Base-by-base conservation (phyloP, 2,797 vertebrate species). In the Distichodus sexfasciatus region DNA sequence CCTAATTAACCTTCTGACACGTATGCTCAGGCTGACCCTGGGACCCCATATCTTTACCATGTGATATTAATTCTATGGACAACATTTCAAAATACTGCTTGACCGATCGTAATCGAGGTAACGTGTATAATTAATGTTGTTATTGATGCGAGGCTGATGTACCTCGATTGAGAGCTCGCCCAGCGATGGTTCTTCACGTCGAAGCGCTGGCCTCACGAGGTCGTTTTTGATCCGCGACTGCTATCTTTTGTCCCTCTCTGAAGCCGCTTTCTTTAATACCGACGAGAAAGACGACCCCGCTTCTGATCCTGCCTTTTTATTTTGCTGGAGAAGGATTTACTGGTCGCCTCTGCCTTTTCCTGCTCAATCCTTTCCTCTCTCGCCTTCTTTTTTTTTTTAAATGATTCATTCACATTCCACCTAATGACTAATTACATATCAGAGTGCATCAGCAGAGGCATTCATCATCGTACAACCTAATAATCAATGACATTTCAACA, bases 401-500 rank as follows among this genome's bases (percentile, higher is more conserved):
- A 97, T 98, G 95, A 97, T 97, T 95, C 95, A 95, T 96, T 98
- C 93, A n/a, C n/a, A 97, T 96, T 95, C 92, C 90, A 94, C 91
- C 92, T 96, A 97, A 98, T 96, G 94, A 97, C 96, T 97, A 97
- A 98, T 98, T 97, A 95, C 93, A 94, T 94, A 97, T 97, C 95
- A 94, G 91, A 92, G 93, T 91, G 90, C 94, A 95, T 94, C 93
- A 97, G 95, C 92, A 92, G 90, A 90, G 90, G 91, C 93, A 98
- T 98, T 97, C 94, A 97, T 98, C 95, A 98, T 95, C 92, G 92
- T 96, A 94, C 93, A 95, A 95, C 91, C 89, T 96, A 97, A 96
- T 98, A 96, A 98, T 97, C 96, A 97, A 97, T 97, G 97, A 96
- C 97, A 97, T 98, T 98, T 98, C 92, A 95, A 99, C 97, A 99